Base-by-base conservation (phyloP, 2,797 vertebrate genomes). In the Thunnus albacares region DNA sequence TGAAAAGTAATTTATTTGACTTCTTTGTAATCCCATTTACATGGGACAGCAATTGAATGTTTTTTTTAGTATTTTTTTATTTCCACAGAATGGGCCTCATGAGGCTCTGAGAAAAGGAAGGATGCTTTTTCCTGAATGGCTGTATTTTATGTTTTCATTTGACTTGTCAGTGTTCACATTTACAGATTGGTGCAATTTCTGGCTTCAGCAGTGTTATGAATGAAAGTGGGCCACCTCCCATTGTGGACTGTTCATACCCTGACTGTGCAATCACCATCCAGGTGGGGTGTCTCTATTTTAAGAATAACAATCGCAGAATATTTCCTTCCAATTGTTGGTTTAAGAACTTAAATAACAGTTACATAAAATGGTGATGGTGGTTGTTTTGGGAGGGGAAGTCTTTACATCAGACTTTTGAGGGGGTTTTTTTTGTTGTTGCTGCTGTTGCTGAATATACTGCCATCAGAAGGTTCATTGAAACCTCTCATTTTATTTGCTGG, bases 191-290 rank as follows among this genome's bases (percentile, higher is more conserved):
- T 80, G 85, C 57, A 63, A 86, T 87, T 69, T 73, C 41, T 63
- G 66, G 52, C 58, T 58, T 87, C 35, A 33, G 70, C 35, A 8
- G 69, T 49, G 71, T 90, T 81, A 72, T 86, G 79, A 81, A 77
- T 85, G 76, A 87, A 90, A 93, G 66, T 93, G 82, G 87, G 88
- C 64, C 85, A 85, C 74, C 78, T 87, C 89, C 82, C 80, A 82
- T 69, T 82, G 78, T 86, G 90, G 72, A 76, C 55, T 67, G 24
- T 65, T 87, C 76, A 75, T 43, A 58, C 58, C 28, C 22, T 13
- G 26, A 51, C 67, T 76, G 60, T 84, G 68, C 77, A 86, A 73
- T 87, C 83, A 86, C 30, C 59, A 26, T 63, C 66, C 61, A 76
- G 49, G 73, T 66, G 62, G 74, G 61, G 68, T 66, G 74, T 55